Conservation (phyloP, 2,888 invertebrate species). For the Spodoptera exigua region DNA sequence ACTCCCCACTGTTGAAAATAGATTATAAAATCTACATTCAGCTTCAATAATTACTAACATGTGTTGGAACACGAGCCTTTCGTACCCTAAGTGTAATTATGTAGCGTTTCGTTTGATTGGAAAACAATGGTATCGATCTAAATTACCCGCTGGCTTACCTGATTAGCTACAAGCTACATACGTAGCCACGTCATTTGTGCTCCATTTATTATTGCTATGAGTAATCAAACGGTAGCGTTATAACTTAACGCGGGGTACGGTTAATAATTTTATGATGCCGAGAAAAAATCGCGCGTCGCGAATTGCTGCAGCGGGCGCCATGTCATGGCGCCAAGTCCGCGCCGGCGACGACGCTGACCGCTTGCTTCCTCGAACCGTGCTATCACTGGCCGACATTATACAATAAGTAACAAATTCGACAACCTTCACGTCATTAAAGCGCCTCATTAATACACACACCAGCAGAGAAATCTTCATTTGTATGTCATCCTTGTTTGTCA, state of each 20-base stretch:
- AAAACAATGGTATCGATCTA: conserved; percentile 35
- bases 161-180: conserved; percentile 22
- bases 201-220: conserved; percentile 43
- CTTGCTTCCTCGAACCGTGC: conserved; percentile 83
- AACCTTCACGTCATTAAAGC: conserved; percentile 58
- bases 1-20: conserved; percentile 38
- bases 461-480: conserved; percentile 55
- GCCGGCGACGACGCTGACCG: conserved; percentile 70
- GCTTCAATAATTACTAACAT: conserved; percentile 34
- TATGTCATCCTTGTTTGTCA: conserved; percentile 51
- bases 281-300: conserved; percentile 75
- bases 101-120: conserved; percentile 26
- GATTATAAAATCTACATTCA: conserved; percentile 38
- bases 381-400: conserved; percentile 75
- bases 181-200: conserved; percentile 3
- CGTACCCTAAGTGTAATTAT: conserved; percentile 33
- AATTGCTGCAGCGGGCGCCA: conserved; percentile 77
- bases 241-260: conserved; percentile 60
- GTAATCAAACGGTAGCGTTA: conserved; percentile 62
- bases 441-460: conserved; percentile 53
- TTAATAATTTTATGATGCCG: conserved; percentile 74
- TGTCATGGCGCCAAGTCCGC: conserved; percentile 77
- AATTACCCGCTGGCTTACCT: conserved; percentile 27
- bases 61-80: conserved; percentile 34
- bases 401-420: conserved; percentile 66